Base-by-base conservation (phyloP, 2,113 vertebrate species). In the Cebus imitator region DNA sequence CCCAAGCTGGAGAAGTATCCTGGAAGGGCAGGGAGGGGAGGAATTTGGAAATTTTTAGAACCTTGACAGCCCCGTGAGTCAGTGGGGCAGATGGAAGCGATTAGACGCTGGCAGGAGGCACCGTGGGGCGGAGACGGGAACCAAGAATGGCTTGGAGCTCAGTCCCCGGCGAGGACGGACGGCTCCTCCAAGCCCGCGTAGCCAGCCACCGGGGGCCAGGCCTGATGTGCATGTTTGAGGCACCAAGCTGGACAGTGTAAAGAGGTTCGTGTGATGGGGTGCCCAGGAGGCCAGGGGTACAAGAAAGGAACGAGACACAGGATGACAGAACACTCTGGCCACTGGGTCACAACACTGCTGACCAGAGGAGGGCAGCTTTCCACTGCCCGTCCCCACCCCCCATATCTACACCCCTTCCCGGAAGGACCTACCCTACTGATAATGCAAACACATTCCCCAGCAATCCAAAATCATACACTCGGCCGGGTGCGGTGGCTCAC, bases 1-100 rank as follows among this genome's bases (percentile, higher is more conserved):
- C 21, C 86, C 21, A 30, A 64, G 55, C 76, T 73, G 50, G 64
- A 64, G 91, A 84, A 90, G 80, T 3, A 57, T 86, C 68, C 57
- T 82, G 68, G 52, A 91, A 91, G 82, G 95, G 40, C 84, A 75
- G 78, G 78, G 68, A 57, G 64, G 79, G 72, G 84, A 97, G 90
- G 89, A 82, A 85, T 75, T 95, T 97, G 97, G 97, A 97, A 97
- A 98, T 89, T 80, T 97, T 93, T 95, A 97, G 95, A 87, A 82
- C 85, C 84, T 94, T 92, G 95, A 91, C 94, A 97, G 87, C 48
- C 73, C 90, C 48, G 6, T 97, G 90, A 96, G 88, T 98, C 97
- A 95, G 94, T 58, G 84, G 64, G 86, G 90, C 97, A 98, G 97
- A 91, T 98, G 98, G 97, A 96, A 97, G 75, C 2, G 73, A 98